phyloP scores from a whole-genome alignment of 2,888 invertebrate species.

The Beris chalybata region DNA sequence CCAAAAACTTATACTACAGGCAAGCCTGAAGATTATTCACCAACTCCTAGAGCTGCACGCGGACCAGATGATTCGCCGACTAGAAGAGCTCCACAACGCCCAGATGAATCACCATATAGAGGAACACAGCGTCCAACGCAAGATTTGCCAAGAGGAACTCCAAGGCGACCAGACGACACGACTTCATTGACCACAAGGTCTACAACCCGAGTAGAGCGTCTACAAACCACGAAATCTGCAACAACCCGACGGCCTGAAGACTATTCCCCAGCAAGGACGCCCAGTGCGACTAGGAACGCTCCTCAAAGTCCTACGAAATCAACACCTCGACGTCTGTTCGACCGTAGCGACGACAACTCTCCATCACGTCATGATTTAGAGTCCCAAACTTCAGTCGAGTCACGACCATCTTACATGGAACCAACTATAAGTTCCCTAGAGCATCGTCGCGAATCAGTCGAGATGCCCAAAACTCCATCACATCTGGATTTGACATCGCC shows the following conservation, averaged over 20 bases:
- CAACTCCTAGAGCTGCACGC: constrained; percentile 30
- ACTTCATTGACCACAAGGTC: neutral
- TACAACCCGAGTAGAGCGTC: neutral
- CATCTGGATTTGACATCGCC: constrained; percentile 26
- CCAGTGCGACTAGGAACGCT: neutral
- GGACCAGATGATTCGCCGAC: constrained; percentile 30
- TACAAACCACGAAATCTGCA: too few species aligned
- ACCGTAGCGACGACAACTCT: neutral
- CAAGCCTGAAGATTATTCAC: constrained; percentile 31
- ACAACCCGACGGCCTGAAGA: constrained; percentile 2
- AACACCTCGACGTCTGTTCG: neutral
- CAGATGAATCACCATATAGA: constrained; percentile 30
- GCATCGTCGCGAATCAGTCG: constrained; percentile 53
- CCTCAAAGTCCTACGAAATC: constrained; percentile 3
- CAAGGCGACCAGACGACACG: neutral
- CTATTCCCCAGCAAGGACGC: constrained; percentile 5
- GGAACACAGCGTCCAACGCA: neutral
- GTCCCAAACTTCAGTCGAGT: constrained; percentile 43
- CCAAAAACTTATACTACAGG: neutral
- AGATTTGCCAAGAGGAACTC: neutral
- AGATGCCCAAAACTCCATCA: constrained; percentile 41
- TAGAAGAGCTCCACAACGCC: constrained; percentile 33
- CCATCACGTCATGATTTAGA: constrained; percentile 44
- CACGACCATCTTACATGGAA: constrained; percentile 55
- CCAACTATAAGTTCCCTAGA: constrained; percentile 55